Conservation (phyloP, 1,140 invertebrate species). For the Belonocnema kinseyi region DNA sequence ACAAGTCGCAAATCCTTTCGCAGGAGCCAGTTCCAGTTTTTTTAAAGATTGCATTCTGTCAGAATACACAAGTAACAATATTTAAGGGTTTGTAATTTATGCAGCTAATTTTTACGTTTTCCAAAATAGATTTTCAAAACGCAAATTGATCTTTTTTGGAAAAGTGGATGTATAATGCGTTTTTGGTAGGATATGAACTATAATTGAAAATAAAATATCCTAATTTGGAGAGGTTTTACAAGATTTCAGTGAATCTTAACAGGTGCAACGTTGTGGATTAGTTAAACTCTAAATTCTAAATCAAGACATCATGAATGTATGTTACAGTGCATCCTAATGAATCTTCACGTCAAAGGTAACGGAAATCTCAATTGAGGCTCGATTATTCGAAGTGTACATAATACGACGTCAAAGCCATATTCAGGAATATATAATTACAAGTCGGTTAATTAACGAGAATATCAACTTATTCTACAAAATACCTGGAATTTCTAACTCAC, state of each 20-base stretch:
- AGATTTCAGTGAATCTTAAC: conserved; percentile 18
- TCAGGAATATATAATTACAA: conserved; percentile 20
- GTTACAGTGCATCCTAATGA: not conserved
- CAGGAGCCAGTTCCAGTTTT: conserved; percentile 2
- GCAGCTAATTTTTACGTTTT: not conserved
- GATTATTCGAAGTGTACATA: conserved; percentile 18
- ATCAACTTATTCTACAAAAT: conserved; percentile 7
- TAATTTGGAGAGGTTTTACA: not conserved
- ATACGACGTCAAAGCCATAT: conserved; percentile 22
- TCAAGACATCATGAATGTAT: not conserved
- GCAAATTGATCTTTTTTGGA: not conserved
- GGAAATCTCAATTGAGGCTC: conserved; percentile 23
- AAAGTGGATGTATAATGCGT: too few relatives aligned
- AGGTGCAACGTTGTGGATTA: not conserved
- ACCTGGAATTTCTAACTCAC: not conserved
- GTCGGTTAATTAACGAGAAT: conserved; percentile 14
- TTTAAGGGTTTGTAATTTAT: not conserved
- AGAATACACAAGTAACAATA: not conserved
- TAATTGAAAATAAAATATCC: too few relatives aligned
- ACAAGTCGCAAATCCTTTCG: not conserved
- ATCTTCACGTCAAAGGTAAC: conserved; percentile 26
- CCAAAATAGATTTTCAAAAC: not conserved
- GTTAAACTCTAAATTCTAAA: not conserved
- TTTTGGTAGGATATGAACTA: too few relatives aligned
- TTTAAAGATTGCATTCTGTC: not conserved